These are phyloP conservation scores for Augochlora pura DNA, from an alignment of 1,140 invertebrate genomes.

Conservation along the genomic window DNA sequence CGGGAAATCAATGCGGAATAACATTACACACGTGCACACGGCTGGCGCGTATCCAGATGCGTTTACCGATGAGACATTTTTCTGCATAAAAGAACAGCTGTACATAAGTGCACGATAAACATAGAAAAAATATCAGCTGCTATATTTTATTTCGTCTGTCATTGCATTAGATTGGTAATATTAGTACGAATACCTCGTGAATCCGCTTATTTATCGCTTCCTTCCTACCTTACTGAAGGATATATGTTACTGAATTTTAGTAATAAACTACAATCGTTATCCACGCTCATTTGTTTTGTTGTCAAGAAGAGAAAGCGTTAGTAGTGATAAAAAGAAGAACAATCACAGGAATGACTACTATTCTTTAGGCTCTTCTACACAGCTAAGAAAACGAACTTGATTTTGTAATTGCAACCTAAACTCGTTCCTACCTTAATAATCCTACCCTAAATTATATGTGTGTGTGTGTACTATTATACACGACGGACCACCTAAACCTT, in stretches of 20 bases:
- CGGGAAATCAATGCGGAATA: conserved; percentile 60
- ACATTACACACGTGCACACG: conserved; percentile 48
- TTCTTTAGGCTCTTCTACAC: no score
- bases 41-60: conserved; percentile 60
- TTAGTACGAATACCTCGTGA: not conserved
- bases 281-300: not conserved
- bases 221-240: not conserved
- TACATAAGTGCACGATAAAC: conserved; percentile 31
- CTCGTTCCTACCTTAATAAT: no score
- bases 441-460: no score
- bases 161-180: conserved; percentile 5
- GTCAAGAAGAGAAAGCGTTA: no score
- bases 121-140: conserved; percentile 47
- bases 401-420: no score
- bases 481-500: no score
- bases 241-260: not conserved
- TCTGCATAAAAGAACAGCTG: conserved; percentile 50
- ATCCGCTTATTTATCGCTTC: conserved; percentile 2
- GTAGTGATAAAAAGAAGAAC: no score
- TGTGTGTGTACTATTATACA: no score
- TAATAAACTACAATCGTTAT: not conserved
- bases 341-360: no score
- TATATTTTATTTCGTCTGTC: conserved; percentile 26
- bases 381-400: no score
- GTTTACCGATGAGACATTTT: conserved; percentile 63